Evolutionary conservation across 2,113 vertebrate genomes (phyloP), one percentile per base, ranked within the genome.

Genomic region (Saccopteryx bilineata): DNA sequence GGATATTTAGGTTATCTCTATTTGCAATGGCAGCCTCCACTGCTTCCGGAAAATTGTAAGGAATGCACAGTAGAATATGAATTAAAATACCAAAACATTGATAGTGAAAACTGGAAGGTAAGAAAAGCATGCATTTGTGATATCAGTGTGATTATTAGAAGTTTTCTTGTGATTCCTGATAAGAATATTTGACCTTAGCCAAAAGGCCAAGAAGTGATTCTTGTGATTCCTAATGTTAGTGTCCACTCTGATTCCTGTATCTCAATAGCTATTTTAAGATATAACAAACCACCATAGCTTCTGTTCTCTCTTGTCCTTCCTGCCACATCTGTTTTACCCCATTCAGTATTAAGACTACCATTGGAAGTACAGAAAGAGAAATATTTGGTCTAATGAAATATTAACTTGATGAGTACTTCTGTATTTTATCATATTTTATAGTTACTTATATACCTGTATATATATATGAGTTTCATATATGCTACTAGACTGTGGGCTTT

Each of bases 1-100:
- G 99, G 99, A 5, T 98, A 98, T 75, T 97, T 99, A 80, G 99
- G 99, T 31, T 80, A 97, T 24, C 98, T 99, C 0, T 97, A 98
- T 52, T 96, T 99, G 3, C 95, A 97, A 54, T 99, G 99, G 99
- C 97, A 98, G 23, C 97, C 97, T 15, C 99, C 99, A 0, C 6
- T 94, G 48, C 95, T 93, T 0, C 15, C 97, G 23, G 92, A 96
- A 31, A 91, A 96, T 60, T 81, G 94, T 91, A 98, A 97, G 0
- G 94, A 98, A 1, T 99, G 99, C 74, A 81, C 87, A 9, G 48
- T 98, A 0, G 96, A 85, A 46, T 99, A 99, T 96, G 98, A 98
- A 90, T 94, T 99, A 88, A 98, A 99, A 79, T 99, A 99, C 60
- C 98, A 97, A 84, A 98, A 96, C 94, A 7, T 97, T 0, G 99